Evolutionary conservation across 2,888 invertebrate genomes (phyloP).

Genomic region (Cephus nigrinus): DNA sequence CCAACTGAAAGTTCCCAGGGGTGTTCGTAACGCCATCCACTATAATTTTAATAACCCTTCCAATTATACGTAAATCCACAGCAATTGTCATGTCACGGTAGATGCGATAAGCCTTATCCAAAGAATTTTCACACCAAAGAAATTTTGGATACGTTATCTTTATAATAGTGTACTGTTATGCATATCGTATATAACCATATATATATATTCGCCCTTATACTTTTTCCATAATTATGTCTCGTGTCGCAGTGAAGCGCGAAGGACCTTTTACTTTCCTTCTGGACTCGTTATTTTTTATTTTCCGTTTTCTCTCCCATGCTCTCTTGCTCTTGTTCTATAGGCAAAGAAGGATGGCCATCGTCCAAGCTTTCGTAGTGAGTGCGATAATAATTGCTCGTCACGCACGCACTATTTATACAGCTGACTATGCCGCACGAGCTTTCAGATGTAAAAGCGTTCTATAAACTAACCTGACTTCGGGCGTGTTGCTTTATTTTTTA

Average conservation of each 20-base stretch:
- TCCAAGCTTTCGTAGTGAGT: not conserved
- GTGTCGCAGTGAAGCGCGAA: not conserved
- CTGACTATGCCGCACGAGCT: not conserved
- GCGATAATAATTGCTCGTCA: not conserved
- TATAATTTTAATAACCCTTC: not conserved
- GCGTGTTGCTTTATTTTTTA: not conserved
- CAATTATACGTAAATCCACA: not conserved
- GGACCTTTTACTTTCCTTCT: not conserved
- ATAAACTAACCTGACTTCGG: not conserved
- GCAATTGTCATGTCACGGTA: not conserved
- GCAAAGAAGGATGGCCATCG: not conserved
- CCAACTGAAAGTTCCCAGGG: slow-evolving; percentile 44
- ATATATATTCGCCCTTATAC: not conserved
- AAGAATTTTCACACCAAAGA: not conserved
- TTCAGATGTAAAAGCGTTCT: not conserved
- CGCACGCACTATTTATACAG: not conserved
- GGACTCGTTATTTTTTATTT: not conserved
- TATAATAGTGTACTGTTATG: not conserved
- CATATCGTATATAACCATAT: not conserved
- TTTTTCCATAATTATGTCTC: not conserved
- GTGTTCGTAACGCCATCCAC: not conserved
- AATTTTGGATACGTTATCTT: not conserved
- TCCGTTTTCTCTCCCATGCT: not conserved
- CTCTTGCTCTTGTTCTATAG: not conserved
- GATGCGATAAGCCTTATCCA: not conserved